Evolutionary conservation across 1,140 invertebrate species (phyloP).

Genomic region (Augochlora pura): DNA sequence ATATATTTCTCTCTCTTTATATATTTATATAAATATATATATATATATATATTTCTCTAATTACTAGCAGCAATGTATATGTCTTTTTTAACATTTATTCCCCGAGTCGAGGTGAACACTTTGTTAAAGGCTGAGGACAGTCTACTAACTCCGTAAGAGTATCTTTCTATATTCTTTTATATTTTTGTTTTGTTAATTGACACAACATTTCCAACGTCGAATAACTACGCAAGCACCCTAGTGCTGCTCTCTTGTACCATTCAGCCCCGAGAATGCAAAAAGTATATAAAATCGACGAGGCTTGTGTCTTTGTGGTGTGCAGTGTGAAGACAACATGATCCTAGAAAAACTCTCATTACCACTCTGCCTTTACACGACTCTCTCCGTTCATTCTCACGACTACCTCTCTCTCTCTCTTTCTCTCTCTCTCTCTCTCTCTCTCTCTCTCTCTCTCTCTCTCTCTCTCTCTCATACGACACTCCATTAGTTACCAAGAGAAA

Average conservation of each 20-base stretch:
- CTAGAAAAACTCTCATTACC: too few species aligned
- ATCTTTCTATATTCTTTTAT: neutral
- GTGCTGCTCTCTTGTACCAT: neutral
- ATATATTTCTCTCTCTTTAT: neutral
- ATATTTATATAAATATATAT: too few species aligned
- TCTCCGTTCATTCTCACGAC: too few species aligned
- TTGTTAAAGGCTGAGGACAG: slow-evolving; percentile 30
- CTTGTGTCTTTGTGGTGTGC: slow-evolving; percentile 47
- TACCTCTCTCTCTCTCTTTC: too few species aligned
- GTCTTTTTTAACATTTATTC: slow-evolving; percentile 37
- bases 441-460: too few species aligned
- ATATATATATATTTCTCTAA: slow-evolving; percentile 40
- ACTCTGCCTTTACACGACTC: too few species aligned
- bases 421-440: too few species aligned
- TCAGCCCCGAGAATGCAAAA: neutral
- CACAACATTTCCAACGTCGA: neutral
- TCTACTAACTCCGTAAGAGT: slow-evolving; percentile 49
- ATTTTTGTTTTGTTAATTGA: neutral
- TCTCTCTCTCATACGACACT: too few species aligned
- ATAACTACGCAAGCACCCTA: neutral
- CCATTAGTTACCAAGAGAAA: too few species aligned
- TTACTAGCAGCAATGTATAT: slow-evolving; percentile 68
- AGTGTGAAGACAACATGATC: slow-evolving; percentile 26
- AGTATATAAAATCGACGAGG: neutral
- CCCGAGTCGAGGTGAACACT: slow-evolving; percentile 31